Evolutionary conservation across 2,113 vertebrate species (phyloP), one percentile per base, ranked within the genome.

Genomic region (Kryptolebias marmoratus): DNA sequence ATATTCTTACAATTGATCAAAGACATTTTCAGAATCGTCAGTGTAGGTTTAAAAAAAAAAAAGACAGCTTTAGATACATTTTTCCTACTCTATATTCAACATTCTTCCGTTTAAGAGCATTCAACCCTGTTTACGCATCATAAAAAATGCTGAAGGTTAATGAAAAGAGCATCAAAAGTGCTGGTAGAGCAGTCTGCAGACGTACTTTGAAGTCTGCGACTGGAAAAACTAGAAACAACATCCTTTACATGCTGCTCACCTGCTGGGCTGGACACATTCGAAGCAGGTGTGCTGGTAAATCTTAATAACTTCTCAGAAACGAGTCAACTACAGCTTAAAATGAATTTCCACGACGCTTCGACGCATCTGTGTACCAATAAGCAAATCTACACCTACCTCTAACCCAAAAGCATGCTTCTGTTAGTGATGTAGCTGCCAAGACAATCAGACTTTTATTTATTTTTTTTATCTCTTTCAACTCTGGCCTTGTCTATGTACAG

Each of bases 11-110:
- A 81, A 66, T 49, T 82, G 12, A 72, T 75, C 59, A 32, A 83
- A 82, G 73, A 90, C 88, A 87, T 88, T 89, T 86, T 88, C 27
- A 76, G 79, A 83, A 80, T 80, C 48, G 54, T 80, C 58, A 83
- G 45, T 62, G 32, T 72, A 88, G 31, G 88, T 22, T 22, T 22
- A 89, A 90, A 89, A 89, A 79, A 63, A 61, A 45, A 27, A 11
- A 36, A 3, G 11, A 27, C 44, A 63, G 71, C 47, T 44, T 54
- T 66, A 85, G 59, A 81, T 59, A 53, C 72, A 73, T 54, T 75
- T 87, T 72, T 75, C 63, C 50, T 75, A 31, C 11, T 18, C 59
- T 85, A 55, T 50, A 48, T 15, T 77, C 58, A 54, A 92, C 90
- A 89, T 91, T 91, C 77, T 70, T 78, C 72, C 28, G 9, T 79